These are phyloP conservation scores for Steatornis caripensis DNA, from an alignment of 2,113 vertebrate species.

Conservation along the genomic window DNA sequence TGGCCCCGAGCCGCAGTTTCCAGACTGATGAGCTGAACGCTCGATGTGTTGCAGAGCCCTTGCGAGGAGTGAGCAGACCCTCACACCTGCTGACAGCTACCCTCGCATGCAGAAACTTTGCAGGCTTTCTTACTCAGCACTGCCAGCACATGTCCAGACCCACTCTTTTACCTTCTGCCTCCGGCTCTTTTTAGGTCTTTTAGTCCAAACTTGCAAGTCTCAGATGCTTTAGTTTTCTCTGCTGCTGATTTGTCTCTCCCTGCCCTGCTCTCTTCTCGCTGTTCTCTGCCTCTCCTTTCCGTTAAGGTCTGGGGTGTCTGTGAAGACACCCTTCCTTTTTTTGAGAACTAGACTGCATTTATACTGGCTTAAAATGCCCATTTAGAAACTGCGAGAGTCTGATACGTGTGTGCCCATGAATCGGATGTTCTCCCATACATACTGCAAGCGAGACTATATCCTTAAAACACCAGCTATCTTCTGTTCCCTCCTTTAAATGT, in stretches of 20 bases:
- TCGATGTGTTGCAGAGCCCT: background rate
- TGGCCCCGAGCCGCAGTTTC: background rate
- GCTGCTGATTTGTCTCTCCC: background rate
- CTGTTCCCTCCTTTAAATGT: background rate
- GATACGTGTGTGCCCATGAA: background rate
- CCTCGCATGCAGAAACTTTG: rapidly evolving
- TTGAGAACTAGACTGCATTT: background rate
- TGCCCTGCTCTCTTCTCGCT: background rate
- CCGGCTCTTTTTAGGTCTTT: background rate
- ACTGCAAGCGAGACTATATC: background rate
- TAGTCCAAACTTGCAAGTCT: background rate
- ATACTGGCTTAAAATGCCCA: background rate
- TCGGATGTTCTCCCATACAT: background rate
- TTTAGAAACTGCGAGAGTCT: background rate
- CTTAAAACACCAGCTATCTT: background rate
- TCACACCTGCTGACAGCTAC: background rate
- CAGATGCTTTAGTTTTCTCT: background rate
- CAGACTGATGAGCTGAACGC: rapidly evolving
- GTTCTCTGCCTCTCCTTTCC: background rate
- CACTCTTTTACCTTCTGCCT: background rate
- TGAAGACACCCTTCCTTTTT: too few species aligned
- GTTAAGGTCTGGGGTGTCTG: background rate
- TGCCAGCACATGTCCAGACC: background rate
- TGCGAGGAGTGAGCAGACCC: background rate
- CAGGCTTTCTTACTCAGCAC: background rate